Evolutionary conservation across 2,113 vertebrate species (phyloP), one percentile per base, ranked within the genome.

Genomic region (Odocoileus hemionus): DNA sequence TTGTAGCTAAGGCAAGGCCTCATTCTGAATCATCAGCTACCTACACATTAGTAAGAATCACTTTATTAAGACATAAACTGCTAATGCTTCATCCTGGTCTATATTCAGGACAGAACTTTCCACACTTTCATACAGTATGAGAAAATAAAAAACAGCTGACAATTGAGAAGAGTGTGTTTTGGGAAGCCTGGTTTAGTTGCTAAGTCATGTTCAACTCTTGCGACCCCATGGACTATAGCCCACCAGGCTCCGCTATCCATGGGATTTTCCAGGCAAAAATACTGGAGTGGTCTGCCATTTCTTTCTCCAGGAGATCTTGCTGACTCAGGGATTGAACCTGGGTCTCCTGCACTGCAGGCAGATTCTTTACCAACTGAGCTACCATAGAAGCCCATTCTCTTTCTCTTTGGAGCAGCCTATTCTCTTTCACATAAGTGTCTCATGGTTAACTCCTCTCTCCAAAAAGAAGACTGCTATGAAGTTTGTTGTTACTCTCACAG

Each of bases 381-480:
- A 13, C 67, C 36, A 39, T 2, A 10, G 19, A 74, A 74, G 21
- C 19, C 67, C 67, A 13, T 74, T 74, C 19, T 39, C n/a, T 74
- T 23, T 39, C 36, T 39, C 33, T 74, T 74, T 13, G 67, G n/a
- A 74, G 67, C 67, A 74, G 83, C 26, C 19, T 85, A 7, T 57
- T 92, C 54, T 96, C 97, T 97, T 97, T 91, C 1, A 55, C 97
- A 94, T 45, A 96, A 96, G 76, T 4, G 3, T 94, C 74, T 86
- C 87, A 33, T 95, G 90, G 91, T 96, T 97, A 96, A 96, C 97
- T 97, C 95, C 4, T 97, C 61, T 95, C 79, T 93, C 57, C 47
- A 95, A 57, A 97, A 96, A 95, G 60, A 97, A 96, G 88, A 70
- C 30, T 74, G 19, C 47, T 50, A 6, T 83, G 28, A 93, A 89